Conservation (phyloP, 2,113 vertebrate species). For the Strigops habroptila region DNA sequence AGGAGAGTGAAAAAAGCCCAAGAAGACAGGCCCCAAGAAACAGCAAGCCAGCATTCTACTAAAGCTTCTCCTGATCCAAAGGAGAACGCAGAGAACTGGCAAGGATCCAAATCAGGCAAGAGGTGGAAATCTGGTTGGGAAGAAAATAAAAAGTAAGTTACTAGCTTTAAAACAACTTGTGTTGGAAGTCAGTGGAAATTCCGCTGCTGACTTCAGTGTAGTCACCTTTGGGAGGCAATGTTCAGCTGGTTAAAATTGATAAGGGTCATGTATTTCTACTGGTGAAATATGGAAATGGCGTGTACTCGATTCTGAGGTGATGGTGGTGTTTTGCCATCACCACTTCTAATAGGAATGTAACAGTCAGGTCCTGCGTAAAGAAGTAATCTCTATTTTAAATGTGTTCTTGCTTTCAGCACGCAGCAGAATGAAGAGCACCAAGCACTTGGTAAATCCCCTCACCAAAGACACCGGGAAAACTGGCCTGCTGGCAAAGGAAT, state of each 20-base stretch:
- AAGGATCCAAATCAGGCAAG: conserved; percentile 79
- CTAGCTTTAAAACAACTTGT: not conserved
- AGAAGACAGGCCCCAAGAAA: conserved; percentile 82
- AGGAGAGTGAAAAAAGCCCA: conserved; percentile 81
- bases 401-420: conserved; percentile 68
- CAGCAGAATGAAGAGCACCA: conserved; percentile 83
- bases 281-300: not conserved
- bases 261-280: not conserved
- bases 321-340: not conserved
- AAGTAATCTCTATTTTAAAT: not conserved
- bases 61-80: conserved; percentile 80
- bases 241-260: not conserved
- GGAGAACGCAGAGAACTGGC: conserved; percentile 83
- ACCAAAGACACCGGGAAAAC: conserved; percentile 83
- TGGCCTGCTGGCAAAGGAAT: conserved; percentile 81
- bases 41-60: conserved; percentile 73
- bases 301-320: not conserved
- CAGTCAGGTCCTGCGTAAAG: not conserved
- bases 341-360: not conserved
- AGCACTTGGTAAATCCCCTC: conserved; percentile 75
- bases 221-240: not conserved
- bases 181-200: not conserved
- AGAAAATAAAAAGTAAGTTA: conserved; percentile 91
- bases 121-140: conserved; percentile 96
- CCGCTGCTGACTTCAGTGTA: not conserved